These are phyloP conservation scores for Drosophila helvetica DNA, from an alignment of 2,888 invertebrate genomes.

Conservation along the genomic window DNA sequence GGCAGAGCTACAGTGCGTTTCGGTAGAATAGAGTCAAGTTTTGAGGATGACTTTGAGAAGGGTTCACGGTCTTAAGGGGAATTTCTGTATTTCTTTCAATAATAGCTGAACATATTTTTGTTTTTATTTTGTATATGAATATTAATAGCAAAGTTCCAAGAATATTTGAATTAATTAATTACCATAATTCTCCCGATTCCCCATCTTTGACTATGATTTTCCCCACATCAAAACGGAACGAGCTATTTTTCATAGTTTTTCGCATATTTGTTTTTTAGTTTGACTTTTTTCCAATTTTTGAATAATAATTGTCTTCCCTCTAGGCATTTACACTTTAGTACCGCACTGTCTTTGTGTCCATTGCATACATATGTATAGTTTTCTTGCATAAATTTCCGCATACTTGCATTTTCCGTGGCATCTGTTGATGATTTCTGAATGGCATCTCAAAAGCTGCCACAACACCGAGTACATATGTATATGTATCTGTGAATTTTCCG, in stretches of 20 bases:
- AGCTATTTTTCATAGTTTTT: too few relatives aligned
- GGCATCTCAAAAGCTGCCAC: conserved; percentile 26
- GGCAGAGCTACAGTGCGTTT: background rate
- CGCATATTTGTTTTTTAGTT: too few relatives aligned
- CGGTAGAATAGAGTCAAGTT: background rate
- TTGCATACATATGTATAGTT: conserved; percentile 8
- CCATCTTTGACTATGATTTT: too few relatives aligned
- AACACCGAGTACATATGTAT: background rate
- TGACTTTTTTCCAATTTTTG: too few relatives aligned
- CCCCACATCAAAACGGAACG: too few relatives aligned
- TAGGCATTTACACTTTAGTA: background rate
- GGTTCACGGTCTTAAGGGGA: background rate
- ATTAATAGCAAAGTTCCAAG: too few relatives aligned
- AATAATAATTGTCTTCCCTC: background rate
- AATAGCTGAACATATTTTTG: too few relatives aligned
- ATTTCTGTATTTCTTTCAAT: too few relatives aligned
- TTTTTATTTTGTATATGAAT: too few relatives aligned
- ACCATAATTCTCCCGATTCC: too few relatives aligned
- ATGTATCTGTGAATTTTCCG: conserved; percentile 39
- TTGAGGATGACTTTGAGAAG: background rate
- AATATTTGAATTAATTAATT: too few relatives aligned
- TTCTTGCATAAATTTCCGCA: conserved; percentile 9
- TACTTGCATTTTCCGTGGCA: conserved; percentile 12
- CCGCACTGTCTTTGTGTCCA: background rate
- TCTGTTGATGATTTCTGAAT: conserved; percentile 19